Base-by-base conservation (phyloP, 2,797 vertebrate species). In the Threskiornis aethiopicus region DNA sequence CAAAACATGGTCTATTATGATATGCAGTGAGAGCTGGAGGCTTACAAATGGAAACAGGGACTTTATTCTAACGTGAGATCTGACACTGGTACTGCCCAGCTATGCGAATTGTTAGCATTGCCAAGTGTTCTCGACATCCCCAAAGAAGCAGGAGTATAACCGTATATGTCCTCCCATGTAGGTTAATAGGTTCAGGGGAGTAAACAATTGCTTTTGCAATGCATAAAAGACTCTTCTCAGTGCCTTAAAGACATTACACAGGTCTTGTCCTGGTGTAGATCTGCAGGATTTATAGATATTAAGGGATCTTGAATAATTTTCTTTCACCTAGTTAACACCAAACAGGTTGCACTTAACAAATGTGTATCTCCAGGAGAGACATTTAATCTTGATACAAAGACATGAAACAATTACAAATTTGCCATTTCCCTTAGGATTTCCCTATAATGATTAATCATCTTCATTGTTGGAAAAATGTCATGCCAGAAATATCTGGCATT, bases 401-500 rank as follows among this genome's bases (percentile, higher is more conserved):
- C 69, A 94, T 31, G 46, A 90, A 96, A 88, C 49, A 84, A 92
- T 80, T 86, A 84, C 42, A 88, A 84, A 82, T 62, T 61, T 54
- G 47, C 33, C 8, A 31, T 86, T 87, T 96, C 94, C 85, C 83
- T 59, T 71, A 62, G 69, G 94, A 93, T 89, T 84, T 84, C 51
- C 37, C 59, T 80, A n/a, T 88, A 94, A 93, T 49, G 44, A 91
- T 93, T 94, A 91, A 93, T 91, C 37, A 73, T 47, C 58, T 65
- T 78, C n/a, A 52, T 49, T 72, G 37, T 42, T 82, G 55, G 66
- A 76, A 91, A 94, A 72, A 87, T 49, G 46, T 71, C 44, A 62
- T 80, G 70, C 66, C 80, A 93, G 85, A 94, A 90, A 73, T 64
- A 8, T 66, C 90, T 95, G 89, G 96, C 83, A 70, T 70, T 69